Base-by-base conservation (phyloP, 2,888 invertebrate genomes). In the Cantharis lateralis region DNA sequence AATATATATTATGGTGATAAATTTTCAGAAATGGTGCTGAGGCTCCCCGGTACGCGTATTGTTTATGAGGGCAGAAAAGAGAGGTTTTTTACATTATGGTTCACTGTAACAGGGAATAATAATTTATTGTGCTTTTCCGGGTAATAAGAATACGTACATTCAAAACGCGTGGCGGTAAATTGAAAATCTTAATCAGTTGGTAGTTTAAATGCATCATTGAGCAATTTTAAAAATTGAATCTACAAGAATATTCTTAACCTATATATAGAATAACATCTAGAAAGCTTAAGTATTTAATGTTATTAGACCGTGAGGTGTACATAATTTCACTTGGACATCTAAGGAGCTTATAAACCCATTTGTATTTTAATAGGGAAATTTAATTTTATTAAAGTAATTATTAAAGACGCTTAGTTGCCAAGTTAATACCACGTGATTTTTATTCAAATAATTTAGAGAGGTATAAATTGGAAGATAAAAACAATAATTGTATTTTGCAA, bases 301-400 rank as follows among this genome's bases (percentile, higher is more conserved):
- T 74, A 71, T 77, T 76, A 76, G 68, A 76, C 64, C 70, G 76
- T 72, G 64, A 76, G 76, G 70, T 76, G 72, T 72, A 76, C 72
- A 61, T 76, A 76, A 76, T 74, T 77, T 77, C 74, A 77, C 71
- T 77, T 74, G 77, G 77, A 77, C 77, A 74, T 74, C 66, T 72
- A 71, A 74, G 74, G 74, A 77, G 77, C 77, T 77, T 77, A 77
- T 74, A 74, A 77, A 77, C 77, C 77, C 75, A 81, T 81, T 81
- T 79, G 76, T 80, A 78, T 78, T 81, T 81, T 81, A 81, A 81
- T 80, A 80, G 79, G 76, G 75, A 76, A 80, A 79, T 76, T 80
- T 80, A 79, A 78, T 79, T 81, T 80, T 80, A 81, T 81, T 80
- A 75, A 75, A 68, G 78, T 75, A 80, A 81, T 81, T 81, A 81